These are phyloP conservation scores for Tetramorium simillimum DNA, from an alignment of 1,140 invertebrate species.

Conservation along the genomic window DNA sequence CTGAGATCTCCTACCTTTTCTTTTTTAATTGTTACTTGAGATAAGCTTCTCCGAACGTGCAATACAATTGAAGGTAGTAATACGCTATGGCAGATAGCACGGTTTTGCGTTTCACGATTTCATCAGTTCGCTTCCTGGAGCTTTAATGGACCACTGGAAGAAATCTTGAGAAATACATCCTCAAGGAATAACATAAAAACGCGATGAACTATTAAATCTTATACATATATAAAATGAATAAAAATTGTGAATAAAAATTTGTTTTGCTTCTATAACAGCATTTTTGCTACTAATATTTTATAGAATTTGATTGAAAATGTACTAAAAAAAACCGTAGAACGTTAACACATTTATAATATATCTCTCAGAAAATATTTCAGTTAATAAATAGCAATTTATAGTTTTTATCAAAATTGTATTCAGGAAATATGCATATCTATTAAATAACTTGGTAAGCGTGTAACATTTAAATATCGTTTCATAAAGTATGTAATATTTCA, in stretches of 20 bases:
- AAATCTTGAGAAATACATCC: slow-evolving; percentile 55
- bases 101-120: slow-evolving; percentile 60
- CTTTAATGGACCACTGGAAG: slow-evolving; percentile 61
- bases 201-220: not conserved
- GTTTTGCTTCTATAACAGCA: not conserved
- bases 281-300: not conserved
- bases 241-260: not conserved
- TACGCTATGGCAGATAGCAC: slow-evolving; percentile 55
- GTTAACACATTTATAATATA: not conserved
- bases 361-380: not conserved
- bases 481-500: not conserved
- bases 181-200: slow-evolving; percentile 55
- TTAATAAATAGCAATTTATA: not conserved
- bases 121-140: slow-evolving; percentile 36
- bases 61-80: slow-evolving; percentile 38
- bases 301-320: not conserved
- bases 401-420: not conserved
- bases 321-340: not conserved
- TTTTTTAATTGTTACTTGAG: slow-evolving; percentile 3
- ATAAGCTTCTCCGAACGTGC: slow-evolving; percentile 28
- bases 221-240: not conserved
- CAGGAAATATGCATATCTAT: not conserved
- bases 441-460: not conserved
- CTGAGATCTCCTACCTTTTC: not conserved
- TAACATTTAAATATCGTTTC: not conserved